A percentile compares a stretch with the other conserved stretches of the same genome.
phyloP scores from a whole-genome alignment of 1,140 invertebrate species.

The Notospermus geniculatus region DNA sequence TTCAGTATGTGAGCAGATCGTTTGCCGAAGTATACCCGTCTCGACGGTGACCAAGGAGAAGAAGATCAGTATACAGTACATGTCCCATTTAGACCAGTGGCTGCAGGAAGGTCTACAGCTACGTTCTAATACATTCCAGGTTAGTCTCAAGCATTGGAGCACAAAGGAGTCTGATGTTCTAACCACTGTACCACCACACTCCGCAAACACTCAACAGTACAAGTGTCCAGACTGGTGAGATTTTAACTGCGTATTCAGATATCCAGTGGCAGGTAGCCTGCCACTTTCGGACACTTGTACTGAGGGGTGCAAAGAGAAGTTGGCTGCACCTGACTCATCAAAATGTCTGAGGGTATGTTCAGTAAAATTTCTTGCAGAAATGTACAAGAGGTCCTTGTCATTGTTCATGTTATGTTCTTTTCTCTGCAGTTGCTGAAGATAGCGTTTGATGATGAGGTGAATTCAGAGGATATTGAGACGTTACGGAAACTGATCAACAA shows the following conservation, averaged over 20 bases:
- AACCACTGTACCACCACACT: too few species aligned
- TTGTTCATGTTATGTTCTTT: constrained; percentile 23
- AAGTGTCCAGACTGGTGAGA: too few species aligned
- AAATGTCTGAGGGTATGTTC: neutral
- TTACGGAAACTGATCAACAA: constrained; percentile 83
- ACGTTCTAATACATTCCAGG: constrained; percentile 86
- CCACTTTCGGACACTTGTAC: neutral
- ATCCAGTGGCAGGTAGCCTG: too few species aligned
- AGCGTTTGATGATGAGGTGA: constrained; percentile 95
- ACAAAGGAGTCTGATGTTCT: too few species aligned
- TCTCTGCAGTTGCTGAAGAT: constrained; percentile 80
- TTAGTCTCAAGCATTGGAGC: too few species aligned
- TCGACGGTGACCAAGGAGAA: constrained; percentile 81
- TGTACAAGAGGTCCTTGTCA: neutral
- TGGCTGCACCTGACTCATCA: neutral
- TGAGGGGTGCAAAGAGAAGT: neutral
- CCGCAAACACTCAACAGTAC: neutral
- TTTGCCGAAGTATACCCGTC: constrained; percentile 52
- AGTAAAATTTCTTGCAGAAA: neutral
- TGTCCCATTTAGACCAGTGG: constrained; percentile 75
- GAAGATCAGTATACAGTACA: constrained; percentile 80
- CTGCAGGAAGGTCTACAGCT: constrained; percentile 90
- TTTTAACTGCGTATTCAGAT: too few species aligned
- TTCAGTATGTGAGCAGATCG: constrained; percentile 52
- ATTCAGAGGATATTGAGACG: constrained; percentile 82